Base-by-base conservation (phyloP, 1,140 invertebrate species). In the Pogonomyrmex barbatus region DNA sequence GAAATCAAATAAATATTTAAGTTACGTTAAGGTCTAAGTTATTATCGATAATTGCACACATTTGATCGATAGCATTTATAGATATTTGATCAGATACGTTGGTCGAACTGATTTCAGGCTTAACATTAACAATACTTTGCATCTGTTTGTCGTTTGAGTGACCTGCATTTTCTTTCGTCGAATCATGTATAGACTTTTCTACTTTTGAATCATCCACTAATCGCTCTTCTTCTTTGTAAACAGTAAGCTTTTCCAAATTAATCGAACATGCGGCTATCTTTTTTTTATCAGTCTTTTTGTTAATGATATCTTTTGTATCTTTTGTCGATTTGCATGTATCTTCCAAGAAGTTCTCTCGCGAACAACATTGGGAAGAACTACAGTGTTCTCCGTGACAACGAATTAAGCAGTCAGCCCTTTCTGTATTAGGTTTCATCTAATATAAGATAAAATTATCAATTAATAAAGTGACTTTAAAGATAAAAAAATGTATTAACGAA, bases 321-420 rank as follows among this genome's bases (percentile, higher is more conserved):
- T 76, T 65, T 58, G 50, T 30, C 33, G 70, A 47, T 2, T 79
- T 71, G 76, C 52, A 81, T 4, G 65, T 67, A n/a, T 92, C 54
- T 0, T 92, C 88, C 4, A 79, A 67, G 0, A 86, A 85, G 10
- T 88, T 91, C 33, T 94, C 93, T 52, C 92, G 92, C 0, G 91
- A 92, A 33, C 94, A 95, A 47, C 94, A 95, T 17, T 94, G 94
- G 0, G 94, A 94, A 0, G 88, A 82, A 54, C 90, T 93, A 67
- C 94, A 95, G 8, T 91, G 89, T 47, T 92, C 91, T 0, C 91
- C 93, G 52, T 92, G 93, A 45, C 94, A 95, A 8, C 89, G 89
- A 58, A 95, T 95, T 0, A 95, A 50, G 56, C 94, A 95, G 42
- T 93, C 91, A 8, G 70, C 88, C 56, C 87, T 92, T 52, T 85